A percentile compares a stretch with the other conserved stretches of the same genome.
Evolutionary conservation across 2,888 invertebrate species (phyloP).

Genomic region (Synanthedon formicaeformis): DNA sequence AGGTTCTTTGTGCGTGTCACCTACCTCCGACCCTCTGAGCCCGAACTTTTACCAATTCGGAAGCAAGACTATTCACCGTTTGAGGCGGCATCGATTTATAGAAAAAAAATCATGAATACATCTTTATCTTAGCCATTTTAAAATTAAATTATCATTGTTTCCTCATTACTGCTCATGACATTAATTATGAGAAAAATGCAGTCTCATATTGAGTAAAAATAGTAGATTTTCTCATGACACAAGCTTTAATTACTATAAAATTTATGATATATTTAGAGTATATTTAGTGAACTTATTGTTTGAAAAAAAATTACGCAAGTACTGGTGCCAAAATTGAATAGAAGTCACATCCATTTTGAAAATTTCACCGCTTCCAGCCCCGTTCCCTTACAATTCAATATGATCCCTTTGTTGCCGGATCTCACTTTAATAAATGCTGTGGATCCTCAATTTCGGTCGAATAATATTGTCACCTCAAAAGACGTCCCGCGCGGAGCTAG

Average conservation of each 20-base stretch:
- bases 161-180: too few species aligned
- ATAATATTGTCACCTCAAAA: conserved; percentile 63
- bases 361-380: conserved; percentile 15
- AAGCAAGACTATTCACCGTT: neutral
- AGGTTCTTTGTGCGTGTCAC: conserved; percentile 63
- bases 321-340: too few species aligned
- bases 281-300: too few species aligned
- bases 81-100: neutral
- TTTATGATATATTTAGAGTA: too few species aligned
- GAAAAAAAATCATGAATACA: neutral
- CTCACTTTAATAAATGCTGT: conserved; percentile 66
- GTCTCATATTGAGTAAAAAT: too few species aligned
- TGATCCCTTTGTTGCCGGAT: conserved; percentile 67
- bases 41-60: conserved; percentile 6
- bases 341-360: conserved; percentile 20
- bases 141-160: too few species aligned
- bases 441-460: conserved; percentile 54
- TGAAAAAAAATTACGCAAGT: too few species aligned
- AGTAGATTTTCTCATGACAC: too few species aligned
- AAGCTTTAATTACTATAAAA: too few species aligned
- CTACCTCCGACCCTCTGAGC: conserved; percentile 28
- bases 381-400: conserved; percentile 64
- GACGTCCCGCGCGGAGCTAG: neutral
- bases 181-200: too few species aligned
- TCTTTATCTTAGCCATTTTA: too few species aligned